These are phyloP conservation scores for Cyclophora albipunctata DNA, from an alignment of 2,888 invertebrate species.

Conservation along the genomic window DNA sequence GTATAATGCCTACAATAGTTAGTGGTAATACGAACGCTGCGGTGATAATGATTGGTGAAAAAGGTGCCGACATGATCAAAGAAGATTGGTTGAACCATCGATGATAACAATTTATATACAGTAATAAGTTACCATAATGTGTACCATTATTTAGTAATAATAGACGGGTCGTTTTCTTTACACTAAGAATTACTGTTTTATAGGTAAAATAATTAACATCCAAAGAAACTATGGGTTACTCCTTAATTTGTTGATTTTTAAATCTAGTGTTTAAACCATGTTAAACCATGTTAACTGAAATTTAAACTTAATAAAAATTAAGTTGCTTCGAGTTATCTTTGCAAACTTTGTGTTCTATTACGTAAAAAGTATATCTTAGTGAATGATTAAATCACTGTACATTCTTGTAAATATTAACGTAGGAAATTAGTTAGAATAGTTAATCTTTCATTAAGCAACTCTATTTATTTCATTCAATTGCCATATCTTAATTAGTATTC, in stretches of 20 bases:
- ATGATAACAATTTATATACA: conserved; percentile 28
- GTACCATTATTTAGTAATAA: conserved; percentile 3
- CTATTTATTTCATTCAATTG: conserved; percentile 13
- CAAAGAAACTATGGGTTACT: conserved; percentile 1
- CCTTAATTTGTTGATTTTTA: too few relatives aligned
- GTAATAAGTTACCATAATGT: conserved; percentile 7
- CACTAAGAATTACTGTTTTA: too few relatives aligned
- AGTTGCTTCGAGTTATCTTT: too few relatives aligned
- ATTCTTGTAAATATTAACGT: conserved; percentile 2
- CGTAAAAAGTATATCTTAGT: too few relatives aligned
- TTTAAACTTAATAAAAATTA: too few relatives aligned
- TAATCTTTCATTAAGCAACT: conserved; percentile 3
- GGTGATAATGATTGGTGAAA: conserved; percentile 93
- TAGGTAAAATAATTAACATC: not conserved
- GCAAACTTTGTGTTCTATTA: too few relatives aligned
- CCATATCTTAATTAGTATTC: conserved; percentile 5
- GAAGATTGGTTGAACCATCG: conserved; percentile 82
- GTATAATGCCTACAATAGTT: conserved; percentile 91
- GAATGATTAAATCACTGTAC: too few relatives aligned
- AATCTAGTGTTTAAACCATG: too few relatives aligned
- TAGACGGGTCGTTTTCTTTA: conserved; percentile 4
- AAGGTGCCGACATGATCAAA: conserved; percentile 90
- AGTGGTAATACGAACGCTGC: conserved; percentile 95
- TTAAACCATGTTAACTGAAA: too few relatives aligned
- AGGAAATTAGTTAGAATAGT: not conserved